Evolutionary conservation across 2,888 invertebrate genomes (phyloP), one percentile per base, ranked within the genome.

Genomic region (Willowsia nigromaculata): DNA sequence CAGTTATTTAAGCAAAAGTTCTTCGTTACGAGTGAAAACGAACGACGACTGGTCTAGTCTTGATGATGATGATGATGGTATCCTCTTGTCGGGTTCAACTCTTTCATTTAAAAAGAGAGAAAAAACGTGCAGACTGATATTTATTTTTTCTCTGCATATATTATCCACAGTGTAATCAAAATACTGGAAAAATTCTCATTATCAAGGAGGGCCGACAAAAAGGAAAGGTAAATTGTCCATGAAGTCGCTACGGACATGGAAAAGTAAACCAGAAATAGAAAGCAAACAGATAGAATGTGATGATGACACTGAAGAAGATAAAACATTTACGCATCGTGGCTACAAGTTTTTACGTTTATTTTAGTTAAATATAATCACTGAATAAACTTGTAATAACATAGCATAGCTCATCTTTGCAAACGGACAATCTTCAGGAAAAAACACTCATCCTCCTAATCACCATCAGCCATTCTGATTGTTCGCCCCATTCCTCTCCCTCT

Each of bases 391-490:
- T 71, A 22, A 71, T 13, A 71, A 33, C 37, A 40, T 71, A 30
- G 5, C 33, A n/a, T 30, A n/a, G 3, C 30, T 27, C 40, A 40
- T 71, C 71, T 71, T 71, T 40, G 71, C 71, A 71, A 71, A 43
- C 18, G 71, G 62, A 30, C 27, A 78, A 84, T 84, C 74, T 56
- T 53, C 56, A 84, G 74, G 53, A 56, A 74, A 40, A 37, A 62
- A 37, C 6, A 37, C 71, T 47, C 50, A 83, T 84, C 71, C 18
- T 68, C 68, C 30, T 53, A 47, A 33, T 84, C 84, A 65, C 27
- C 81, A 62, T 65, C 81, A 80, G 18, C 33, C 56, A 37, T n/a
- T 43, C 53, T 84, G 68, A 84, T 84, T 84, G 84, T 74, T 74
- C 84, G 71, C 37, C 22, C 27, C 74, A 7, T 37, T 18, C 18